A percentile compares a stretch with the other conserved stretches of the same genome.
These are phyloP conservation scores for Discoglossus pictus DNA, from an alignment of 2,797 vertebrate genomes.

Conservation along the genomic window DNA sequence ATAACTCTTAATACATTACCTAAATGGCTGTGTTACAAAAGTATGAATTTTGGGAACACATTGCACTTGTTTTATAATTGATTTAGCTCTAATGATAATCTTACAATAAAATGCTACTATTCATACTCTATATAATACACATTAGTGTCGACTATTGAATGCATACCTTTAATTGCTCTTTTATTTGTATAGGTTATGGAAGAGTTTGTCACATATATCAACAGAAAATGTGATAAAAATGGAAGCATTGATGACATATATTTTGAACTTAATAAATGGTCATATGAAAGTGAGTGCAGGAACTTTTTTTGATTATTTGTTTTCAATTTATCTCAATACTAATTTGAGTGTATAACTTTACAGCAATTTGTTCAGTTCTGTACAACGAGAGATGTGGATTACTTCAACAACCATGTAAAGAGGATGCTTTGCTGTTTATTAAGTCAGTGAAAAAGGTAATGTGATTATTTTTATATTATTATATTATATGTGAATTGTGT, in stretches of 20 bases:
- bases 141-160: too few species aligned
- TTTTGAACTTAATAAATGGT: conserved; percentile 42
- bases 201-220: conserved; percentile 37
- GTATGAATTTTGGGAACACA: too few species aligned
- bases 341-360: not conserved
- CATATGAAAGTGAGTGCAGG: conserved; percentile 44
- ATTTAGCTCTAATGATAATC: too few species aligned
- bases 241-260: conserved; percentile 37
- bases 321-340: not conserved
- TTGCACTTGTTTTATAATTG: too few species aligned
- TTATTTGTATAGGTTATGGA: conserved; percentile 29
- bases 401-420: conserved; percentile 29
- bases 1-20: too few species aligned
- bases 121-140: too few species aligned
- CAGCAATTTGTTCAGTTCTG: conserved; percentile 40
- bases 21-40: too few species aligned
- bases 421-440: conserved; percentile 39
- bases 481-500: too few species aligned
- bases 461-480: not conserved
- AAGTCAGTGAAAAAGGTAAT: conserved; percentile 46
- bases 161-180: too few species aligned
- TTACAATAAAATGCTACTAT: too few species aligned
- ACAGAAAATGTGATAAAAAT: conserved; percentile 23
- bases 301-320: not conserved
- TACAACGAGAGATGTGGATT: conserved; percentile 47